Evolutionary conservation across 1,140 invertebrate genomes (phyloP), one percentile per base, ranked within the genome.

Genomic region (Drosophila varians): DNA sequence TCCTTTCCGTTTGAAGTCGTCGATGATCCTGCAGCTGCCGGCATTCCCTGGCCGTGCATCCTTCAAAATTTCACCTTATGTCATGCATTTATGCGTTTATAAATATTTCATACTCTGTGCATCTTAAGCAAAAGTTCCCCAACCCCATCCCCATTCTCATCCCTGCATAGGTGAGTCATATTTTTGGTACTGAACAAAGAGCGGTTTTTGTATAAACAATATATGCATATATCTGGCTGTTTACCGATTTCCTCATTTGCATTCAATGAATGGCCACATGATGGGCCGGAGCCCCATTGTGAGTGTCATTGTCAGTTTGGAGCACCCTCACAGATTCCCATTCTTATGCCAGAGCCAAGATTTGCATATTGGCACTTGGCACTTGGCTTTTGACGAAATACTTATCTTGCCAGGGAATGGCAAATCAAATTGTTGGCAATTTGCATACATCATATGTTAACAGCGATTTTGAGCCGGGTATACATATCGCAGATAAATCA

Each of bases 401-500:
- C 54, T 54, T 76, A 66, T 80, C 66, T 61, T 65, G 70, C 56
- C 70, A 26, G 53, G 64, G 64, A 74, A 84, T 62, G 79, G 78
- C 74, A 83, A 84, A 84, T 78, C 78, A 84, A 84, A 84, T 71
- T 83, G 78, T 71, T 84, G 79, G 79, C 70, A 83, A 78, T 83
- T 83, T 83, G 79, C 78, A 83, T 84, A 83, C 77, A 62, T 65
- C 74, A 70, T 56, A 71, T 84, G 77, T 71, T 74, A 52, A 55
- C 62, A 69, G 65, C 49, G 47, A 55, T 52, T 62, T 74, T 79
- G 65, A 69, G 66, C 26, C 21, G 52, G 68, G 68, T 71, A 31
- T 21, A 71, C 55, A 72, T 69, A 70, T 38, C 66, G 38, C 46
- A 38, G 66, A 71, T 71, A 71, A 71, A 71, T 71, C 68, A 71